These are phyloP conservation scores for Drosophila colorata DNA, from an alignment of 2,888 invertebrate genomes.

Conservation along the genomic window DNA sequence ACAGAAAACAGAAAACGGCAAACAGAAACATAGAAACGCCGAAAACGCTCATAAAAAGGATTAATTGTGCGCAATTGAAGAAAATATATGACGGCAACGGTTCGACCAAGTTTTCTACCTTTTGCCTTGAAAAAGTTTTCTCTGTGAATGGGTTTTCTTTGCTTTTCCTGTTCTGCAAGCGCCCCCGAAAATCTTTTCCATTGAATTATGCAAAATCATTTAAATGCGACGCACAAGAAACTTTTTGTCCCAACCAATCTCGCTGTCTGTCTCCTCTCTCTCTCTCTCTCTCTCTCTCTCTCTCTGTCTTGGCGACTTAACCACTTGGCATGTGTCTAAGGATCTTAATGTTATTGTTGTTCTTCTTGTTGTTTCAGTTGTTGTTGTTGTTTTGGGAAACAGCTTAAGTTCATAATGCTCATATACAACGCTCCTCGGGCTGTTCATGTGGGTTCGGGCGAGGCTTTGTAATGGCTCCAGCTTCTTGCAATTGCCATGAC, in stretches of 20 bases:
- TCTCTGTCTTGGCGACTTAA: conserved; percentile 61
- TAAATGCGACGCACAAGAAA: conserved; percentile 74
- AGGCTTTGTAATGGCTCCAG: conserved; percentile 21
- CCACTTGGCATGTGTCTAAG: conserved; percentile 77
- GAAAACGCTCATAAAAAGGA: conserved; percentile 77
- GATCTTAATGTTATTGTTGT: conserved; percentile 68
- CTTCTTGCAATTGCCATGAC: conserved; percentile 17
- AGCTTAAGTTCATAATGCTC: conserved; percentile 77
- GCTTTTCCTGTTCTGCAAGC: conserved; percentile 8
- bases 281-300: conserved; percentile 9
- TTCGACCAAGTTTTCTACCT: conserved; percentile 38
- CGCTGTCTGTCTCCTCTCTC: conserved; percentile 12
- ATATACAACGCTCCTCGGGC: conserved; percentile 21
- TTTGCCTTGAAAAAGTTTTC: conserved; percentile 48
- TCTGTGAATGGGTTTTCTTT: neutral
- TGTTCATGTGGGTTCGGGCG: conserved; percentile 16
- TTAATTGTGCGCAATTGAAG: conserved; percentile 84
- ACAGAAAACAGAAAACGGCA: conserved; percentile 1
- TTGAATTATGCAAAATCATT: conserved; percentile 80
- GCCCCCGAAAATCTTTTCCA: conserved; percentile 34
- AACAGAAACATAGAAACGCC: conserved; percentile 3
- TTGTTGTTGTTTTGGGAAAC: conserved; percentile 23
- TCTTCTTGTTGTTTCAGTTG: conserved; percentile 26
- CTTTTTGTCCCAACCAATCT: conserved; percentile 34
- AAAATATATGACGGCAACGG: conserved; percentile 72